Evolutionary conservation across 2,113 vertebrate species (phyloP).

Genomic region (Herpailurus yagouaroundi): DNA sequence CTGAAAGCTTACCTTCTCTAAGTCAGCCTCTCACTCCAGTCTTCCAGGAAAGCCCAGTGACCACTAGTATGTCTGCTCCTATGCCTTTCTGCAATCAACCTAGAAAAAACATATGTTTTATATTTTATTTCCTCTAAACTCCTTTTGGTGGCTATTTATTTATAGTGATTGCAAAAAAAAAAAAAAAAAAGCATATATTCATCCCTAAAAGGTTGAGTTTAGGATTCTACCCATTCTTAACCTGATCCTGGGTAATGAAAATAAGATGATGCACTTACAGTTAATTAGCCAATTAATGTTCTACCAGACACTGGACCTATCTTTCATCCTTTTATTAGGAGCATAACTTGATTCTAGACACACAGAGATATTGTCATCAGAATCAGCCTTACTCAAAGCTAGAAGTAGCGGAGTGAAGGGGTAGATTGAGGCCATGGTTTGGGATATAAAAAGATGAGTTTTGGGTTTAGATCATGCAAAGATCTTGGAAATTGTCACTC

Average conservation of each 20-base stretch:
- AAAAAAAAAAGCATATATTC: not conserved
- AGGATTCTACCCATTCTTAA: constrained; percentile 53
- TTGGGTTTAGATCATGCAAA: constrained; percentile 2
- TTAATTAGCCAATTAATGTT: constrained; percentile 80
- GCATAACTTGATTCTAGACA: constrained; percentile 71
- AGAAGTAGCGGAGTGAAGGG: not conserved
- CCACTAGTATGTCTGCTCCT: not conserved
- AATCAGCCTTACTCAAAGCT: constrained; percentile 65
- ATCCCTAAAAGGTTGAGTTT: constrained; percentile 9
- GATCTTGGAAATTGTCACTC: not conserved
- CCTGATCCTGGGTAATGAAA: constrained; percentile 64
- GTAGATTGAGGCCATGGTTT: not conserved
- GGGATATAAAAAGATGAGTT: not conserved
- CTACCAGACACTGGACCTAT: constrained; percentile 61
- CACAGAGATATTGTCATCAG: constrained; percentile 55
- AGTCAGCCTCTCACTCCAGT: not conserved
- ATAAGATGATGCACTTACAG: constrained; percentile 71
- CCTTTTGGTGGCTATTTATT: constrained; percentile 7
- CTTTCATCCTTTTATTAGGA: constrained; percentile 75
- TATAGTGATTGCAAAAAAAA: not conserved
- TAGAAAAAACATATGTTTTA: constrained; percentile 34
- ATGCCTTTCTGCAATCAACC: not conserved
- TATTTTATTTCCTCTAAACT: constrained; percentile 14
- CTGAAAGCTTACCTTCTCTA: not conserved
- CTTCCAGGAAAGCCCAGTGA: not conserved